Evolutionary conservation across 2,888 invertebrate genomes (phyloP).

Genomic region (Acleris cristana): DNA sequence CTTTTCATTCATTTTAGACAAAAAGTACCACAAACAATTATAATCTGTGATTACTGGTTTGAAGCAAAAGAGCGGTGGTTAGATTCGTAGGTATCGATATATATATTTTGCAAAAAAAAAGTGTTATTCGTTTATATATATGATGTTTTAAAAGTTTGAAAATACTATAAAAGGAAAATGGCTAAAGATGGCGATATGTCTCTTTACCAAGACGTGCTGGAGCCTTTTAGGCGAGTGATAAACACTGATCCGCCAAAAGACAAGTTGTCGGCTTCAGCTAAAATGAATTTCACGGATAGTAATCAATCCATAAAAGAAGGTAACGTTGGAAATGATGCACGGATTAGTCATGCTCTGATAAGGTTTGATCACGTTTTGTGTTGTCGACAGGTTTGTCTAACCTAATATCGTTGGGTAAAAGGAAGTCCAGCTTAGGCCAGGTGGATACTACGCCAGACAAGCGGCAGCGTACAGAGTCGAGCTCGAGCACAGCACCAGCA

Average conservation of each 20-base stretch:
- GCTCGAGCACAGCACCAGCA: constrained; percentile 56
- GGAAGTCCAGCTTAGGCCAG: constrained; percentile 66
- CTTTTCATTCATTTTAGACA: too few species aligned
- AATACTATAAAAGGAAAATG: constrained; percentile 51
- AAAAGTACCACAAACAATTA: too few species aligned
- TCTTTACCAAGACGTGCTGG: constrained; percentile 73
- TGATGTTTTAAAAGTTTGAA: constrained; percentile 15
- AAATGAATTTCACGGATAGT: constrained; percentile 77
- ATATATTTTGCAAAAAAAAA: constrained; percentile 11
- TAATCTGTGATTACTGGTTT: too few species aligned
- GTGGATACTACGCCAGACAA: constrained; percentile 68
- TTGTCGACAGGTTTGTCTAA: constrained; percentile 61
- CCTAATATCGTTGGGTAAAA: constrained; percentile 65
- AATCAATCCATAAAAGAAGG: constrained; percentile 75
- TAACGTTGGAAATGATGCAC: constrained; percentile 42
- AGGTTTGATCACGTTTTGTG: neutral
- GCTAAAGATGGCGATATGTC: constrained; percentile 78
- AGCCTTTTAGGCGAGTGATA: constrained; percentile 77
- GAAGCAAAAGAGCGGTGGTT: neutral
- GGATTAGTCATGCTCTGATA: neutral
- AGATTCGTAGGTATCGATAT: neutral
- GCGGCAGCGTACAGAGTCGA: constrained; percentile 65
- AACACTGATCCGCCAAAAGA: constrained; percentile 78
- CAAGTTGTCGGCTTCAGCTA: constrained; percentile 70
- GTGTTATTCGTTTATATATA: neutral